These are phyloP conservation scores for Drosophila meridionalis DNA, from an alignment of 2,888 invertebrate genomes.

Conservation along the genomic window DNA sequence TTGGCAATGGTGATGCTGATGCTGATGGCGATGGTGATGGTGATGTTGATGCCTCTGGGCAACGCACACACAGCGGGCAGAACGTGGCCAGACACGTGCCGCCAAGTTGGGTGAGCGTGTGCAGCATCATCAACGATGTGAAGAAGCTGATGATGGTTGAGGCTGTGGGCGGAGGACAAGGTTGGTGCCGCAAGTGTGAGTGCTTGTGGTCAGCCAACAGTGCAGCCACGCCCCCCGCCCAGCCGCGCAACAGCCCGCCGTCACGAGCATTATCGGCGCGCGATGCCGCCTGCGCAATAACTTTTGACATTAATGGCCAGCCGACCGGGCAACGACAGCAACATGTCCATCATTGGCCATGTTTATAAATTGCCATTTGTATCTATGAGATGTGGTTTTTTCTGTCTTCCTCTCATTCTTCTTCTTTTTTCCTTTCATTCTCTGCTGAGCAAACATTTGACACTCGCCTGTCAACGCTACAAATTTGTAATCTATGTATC, in stretches of 20 bases:
- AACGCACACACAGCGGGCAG: conserved; percentile 60
- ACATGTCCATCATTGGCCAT: conserved; percentile 65
- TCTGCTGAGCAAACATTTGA: conserved; percentile 52
- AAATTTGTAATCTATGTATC: conserved; percentile 67
- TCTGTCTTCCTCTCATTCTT: background rate
- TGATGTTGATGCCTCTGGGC: conserved; percentile 53
- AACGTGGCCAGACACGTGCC: conserved; percentile 73
- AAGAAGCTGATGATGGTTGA: conserved; percentile 17
- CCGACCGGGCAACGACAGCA: conserved; percentile 33
- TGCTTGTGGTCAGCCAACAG: conserved; percentile 73
- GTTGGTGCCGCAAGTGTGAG: conserved; percentile 63
- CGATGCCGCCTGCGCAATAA: conserved; percentile 76
- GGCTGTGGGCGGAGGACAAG: conserved; percentile 14
- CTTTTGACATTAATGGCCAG: conserved; percentile 79
- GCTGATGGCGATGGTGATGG: conserved; percentile 41
- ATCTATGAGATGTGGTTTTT: conserved; percentile 38
- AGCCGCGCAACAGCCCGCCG: conserved; percentile 1
- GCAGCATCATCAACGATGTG: conserved; percentile 74
- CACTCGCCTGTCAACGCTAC: conserved; percentile 70
- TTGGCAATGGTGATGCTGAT: conserved; percentile 11
- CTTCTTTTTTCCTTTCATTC: conserved; percentile 5
- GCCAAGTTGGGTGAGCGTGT: conserved; percentile 77
- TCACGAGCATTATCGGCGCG: conserved; percentile 44
- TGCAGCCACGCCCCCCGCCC: conserved; percentile 25
- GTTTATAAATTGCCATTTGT: conserved; percentile 78